These are phyloP conservation scores for Anguilla anguilla DNA, from an alignment of 2,797 vertebrate genomes.

Conservation along the genomic window DNA sequence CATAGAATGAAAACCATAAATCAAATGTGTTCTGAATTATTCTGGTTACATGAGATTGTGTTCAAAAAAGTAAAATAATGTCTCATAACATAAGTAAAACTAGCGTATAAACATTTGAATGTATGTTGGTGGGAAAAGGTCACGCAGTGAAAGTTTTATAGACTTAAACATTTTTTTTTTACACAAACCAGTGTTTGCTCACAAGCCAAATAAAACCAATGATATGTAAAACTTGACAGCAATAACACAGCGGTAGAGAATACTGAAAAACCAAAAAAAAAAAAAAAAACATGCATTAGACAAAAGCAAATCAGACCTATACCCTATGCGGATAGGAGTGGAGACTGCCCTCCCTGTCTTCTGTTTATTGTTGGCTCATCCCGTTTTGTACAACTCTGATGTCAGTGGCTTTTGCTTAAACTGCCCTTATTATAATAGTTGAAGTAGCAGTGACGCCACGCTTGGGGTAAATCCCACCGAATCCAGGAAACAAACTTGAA, in stretches of 20 bases:
- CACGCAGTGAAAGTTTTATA: background rate
- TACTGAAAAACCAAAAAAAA: background rate
- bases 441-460: background rate
- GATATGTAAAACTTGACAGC: background rate
- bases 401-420: background rate
- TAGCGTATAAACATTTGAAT: background rate
- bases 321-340: background rate
- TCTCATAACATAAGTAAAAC: background rate
- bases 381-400: background rate
- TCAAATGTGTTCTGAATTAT: background rate
- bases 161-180: background rate
- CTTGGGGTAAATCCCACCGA: background rate
- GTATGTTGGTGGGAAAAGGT: background rate
- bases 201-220: background rate
- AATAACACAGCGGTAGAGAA: background rate
- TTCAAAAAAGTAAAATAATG: background rate
- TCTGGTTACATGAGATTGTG: background rate
- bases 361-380: background rate
- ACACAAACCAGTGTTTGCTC: background rate
- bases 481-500: no score
- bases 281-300: background rate
- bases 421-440: background rate
- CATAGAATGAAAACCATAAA: background rate
- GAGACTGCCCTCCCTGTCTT: background rate
- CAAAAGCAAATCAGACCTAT: background rate